Evolutionary conservation across 37 sponge, comb jelly and placozoan species (phyloP), one percentile per base, ranked within the genome.

Genomic region (Geodia barretti): DNA sequence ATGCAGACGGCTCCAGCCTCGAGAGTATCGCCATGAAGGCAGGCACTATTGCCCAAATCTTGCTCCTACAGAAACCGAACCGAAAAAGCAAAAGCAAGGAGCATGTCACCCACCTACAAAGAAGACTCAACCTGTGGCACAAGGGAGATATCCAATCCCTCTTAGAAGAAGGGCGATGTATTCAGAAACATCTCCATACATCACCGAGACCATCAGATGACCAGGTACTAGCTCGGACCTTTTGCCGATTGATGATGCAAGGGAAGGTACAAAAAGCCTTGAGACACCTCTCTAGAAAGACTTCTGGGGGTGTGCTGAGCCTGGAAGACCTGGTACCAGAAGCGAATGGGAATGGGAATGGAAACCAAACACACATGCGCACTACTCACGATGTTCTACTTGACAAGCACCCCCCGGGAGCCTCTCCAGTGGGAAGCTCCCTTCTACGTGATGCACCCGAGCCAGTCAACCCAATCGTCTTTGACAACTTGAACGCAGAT

Each of bases 251-350:
- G 30, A 84, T 77, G 73, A 54, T 32, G 23, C n/a, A 77, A 71
- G 85, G 85, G 5, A 84, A 84, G 9, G 85, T 84, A 3, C 40
- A 38, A 0, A 60, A 30, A 33, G 85, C 85, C 14, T 62, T 84
- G 64, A 76, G 43, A 34, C 77, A 70, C 4, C 72, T 77, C 0
- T 83, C 84, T 26, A 24, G 43, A 42, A 36, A 74, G 30, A 7
- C 70, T 8, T 33, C n/a, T 41, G 64, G 65, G 28, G 84, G 76
- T 62, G 70, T 68, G 3, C 58, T 75, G 21, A 24, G 70, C 4
- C 76, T 83, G 14, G 70, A 74, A n/a, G 69, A 74, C 36, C 38
- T 73, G 1, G 28, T 73, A 38, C 83, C 74, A 34, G 67, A 62
- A 64, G 14, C 5, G 3, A 37, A 31, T n/a, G 19, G 28, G 67